phyloP scores from a whole-genome alignment of 2,113 vertebrate species.

The Leptocoma aspasia region DNA sequence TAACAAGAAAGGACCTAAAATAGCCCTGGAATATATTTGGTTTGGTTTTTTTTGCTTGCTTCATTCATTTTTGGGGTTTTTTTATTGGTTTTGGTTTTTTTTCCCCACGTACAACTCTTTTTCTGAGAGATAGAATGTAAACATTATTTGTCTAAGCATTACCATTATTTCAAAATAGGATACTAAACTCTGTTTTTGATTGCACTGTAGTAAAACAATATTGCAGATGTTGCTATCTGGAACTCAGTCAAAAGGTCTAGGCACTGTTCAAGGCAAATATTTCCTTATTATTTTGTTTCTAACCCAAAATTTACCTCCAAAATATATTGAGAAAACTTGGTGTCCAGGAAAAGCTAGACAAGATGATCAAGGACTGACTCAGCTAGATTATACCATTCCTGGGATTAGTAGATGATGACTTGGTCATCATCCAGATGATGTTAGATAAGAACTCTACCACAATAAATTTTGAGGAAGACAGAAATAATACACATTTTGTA shows the following conservation, averaged over 20 bases:
- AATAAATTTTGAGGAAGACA: background rate
- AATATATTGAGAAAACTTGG: background rate
- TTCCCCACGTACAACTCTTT: accelerated
- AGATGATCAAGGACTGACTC: background rate
- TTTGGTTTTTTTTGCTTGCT: background rate
- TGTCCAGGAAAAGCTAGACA: background rate
- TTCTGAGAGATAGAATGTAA: background rate
- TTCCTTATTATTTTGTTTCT: background rate
- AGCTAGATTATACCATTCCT: background rate
- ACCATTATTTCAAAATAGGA: background rate
- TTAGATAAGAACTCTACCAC: background rate
- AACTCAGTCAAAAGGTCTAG: background rate
- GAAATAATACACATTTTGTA: background rate
- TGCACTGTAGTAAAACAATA: background rate
- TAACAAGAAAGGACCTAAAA: background rate
- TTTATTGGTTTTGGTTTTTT: background rate
- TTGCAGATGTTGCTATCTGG: background rate
- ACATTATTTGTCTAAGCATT: background rate
- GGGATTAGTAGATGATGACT: background rate
- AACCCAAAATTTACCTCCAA: background rate
- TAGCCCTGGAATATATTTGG: background rate
- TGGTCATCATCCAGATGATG: background rate
- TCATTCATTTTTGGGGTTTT: background rate
- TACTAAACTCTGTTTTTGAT: background rate
- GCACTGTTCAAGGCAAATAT: background rate